Base-by-base conservation (phyloP, 2,113 vertebrate species). In the Antigone vipio region DNA sequence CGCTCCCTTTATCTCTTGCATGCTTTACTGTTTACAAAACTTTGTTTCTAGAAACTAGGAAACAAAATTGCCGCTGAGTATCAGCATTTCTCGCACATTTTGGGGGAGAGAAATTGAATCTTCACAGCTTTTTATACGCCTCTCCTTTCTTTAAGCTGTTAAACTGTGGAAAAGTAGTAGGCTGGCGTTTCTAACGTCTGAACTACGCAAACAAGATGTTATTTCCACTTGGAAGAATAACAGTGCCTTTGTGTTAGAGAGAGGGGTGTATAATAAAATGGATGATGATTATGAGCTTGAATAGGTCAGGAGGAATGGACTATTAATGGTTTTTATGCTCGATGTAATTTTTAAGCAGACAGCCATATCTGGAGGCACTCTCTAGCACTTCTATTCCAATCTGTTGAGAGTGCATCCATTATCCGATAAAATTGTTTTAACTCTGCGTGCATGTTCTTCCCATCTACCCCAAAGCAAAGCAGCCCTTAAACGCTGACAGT, bases 301-400 rank as follows among this genome's bases (percentile, higher is more conserved):
- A 93, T 71, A 82, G 75, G 35, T 92, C 44, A 52, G 73, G 18
- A 88, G 81, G n/a, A 88, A 86, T 63, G 35, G 80, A 85, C 74
- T 50, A 35, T 30, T 74, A 91, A 60, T 52, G 14, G 7, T 1
- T 22, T 84, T 71, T 75, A 63, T 68, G 64, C 69, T 62, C 69
- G 55, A 80, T 56, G 32, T 68, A 71, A 80, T 94, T 95, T 97
- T 92, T 53, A 88, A 94, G 73, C 38, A 87, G 73, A 66, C 22
- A 88, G 45, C 15, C 27, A 3, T 92, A 62, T 38, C 74, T 89
- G 66, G 53, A 82, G 82, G 56, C 67, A 55, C 34, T 75, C 78
- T 74, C 29, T 23, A 68, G 18, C 40, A n/a, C 38, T 89, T 69
- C 40, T 52, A 4, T 89, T 92, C 62, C 62, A 64, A 68, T 67